These are phyloP conservation scores for Tiliacea citrago DNA, from an alignment of 2,888 invertebrate species.

Conservation along the genomic window DNA sequence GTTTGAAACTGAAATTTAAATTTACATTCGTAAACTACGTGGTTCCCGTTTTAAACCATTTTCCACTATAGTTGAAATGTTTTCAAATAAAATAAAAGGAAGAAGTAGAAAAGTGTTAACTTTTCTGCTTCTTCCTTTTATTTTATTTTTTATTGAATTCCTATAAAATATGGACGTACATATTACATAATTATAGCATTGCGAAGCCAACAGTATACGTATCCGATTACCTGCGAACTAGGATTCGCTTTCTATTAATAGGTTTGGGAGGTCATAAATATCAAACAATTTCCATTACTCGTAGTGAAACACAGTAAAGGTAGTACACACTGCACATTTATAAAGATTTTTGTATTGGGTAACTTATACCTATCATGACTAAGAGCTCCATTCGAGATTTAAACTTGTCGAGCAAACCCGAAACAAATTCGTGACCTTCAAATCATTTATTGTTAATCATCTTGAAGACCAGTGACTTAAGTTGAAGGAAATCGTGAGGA, in stretches of 20 bases:
- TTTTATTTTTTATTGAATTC: background rate
- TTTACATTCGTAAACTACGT: background rate
- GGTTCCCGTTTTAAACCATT: background rate
- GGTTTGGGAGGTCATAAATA: constrained; percentile 26
- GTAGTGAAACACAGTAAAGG: background rate
- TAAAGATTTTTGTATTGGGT: background rate
- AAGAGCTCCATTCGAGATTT: background rate
- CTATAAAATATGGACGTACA: background rate
- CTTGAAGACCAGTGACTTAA: background rate
- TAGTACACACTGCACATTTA: constrained; percentile 2
- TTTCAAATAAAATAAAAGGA: constrained; percentile 10
- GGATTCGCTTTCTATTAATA: constrained; percentile 31
- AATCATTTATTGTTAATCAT: background rate
- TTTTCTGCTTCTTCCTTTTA: no score
- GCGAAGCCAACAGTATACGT: background rate
- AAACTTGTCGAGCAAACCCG: background rate
- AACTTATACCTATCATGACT: background rate
- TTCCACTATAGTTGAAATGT: background rate
- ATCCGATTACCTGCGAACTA: constrained; percentile 4
- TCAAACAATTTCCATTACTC: constrained; percentile 15
- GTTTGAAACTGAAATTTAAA: background rate
- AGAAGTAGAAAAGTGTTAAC: background rate
- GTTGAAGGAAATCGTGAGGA: background rate
- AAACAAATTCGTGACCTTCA: background rate
- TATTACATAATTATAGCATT: no score